Evolutionary conservation across 1,140 invertebrate genomes (phyloP).

Genomic region (Chironomus striatipennis): DNA sequence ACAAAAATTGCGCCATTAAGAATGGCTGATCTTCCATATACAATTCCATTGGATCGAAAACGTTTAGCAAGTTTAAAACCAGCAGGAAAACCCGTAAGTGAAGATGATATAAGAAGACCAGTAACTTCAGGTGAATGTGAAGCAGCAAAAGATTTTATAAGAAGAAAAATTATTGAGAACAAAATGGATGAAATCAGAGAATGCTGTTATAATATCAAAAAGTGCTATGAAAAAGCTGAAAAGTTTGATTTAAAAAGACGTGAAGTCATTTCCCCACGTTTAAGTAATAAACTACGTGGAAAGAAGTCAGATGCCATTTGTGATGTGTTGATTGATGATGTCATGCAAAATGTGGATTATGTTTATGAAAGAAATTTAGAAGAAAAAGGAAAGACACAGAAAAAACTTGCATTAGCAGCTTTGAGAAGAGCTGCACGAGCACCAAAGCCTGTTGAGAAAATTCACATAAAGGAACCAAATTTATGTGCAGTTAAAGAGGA

Average conservation of each 20-base stretch:
- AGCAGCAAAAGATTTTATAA: conserved; percentile 11
- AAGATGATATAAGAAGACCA: background rate
- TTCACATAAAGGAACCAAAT: background rate
- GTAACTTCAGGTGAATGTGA: background rate
- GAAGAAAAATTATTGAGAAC: background rate
- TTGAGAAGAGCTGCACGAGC: background rate
- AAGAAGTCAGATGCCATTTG: conserved; percentile 16
- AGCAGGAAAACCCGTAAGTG: background rate
- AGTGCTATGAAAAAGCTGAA: conserved; percentile 10
- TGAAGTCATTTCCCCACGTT: background rate
- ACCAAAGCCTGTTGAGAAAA: background rate
- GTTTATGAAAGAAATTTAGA: conserved; percentile 7
- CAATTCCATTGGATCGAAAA: conserved; percentile 18
- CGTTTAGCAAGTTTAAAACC: background rate
- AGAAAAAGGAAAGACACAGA: conserved; percentile 12
- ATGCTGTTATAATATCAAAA: background rate
- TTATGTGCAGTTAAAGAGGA: background rate
- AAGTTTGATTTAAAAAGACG: conserved; percentile 21
- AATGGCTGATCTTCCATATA: background rate
- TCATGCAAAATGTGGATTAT: conserved; percentile 23
- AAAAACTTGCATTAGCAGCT: background rate
- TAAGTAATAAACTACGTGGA: background rate
- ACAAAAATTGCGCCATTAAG: conserved; percentile 14
- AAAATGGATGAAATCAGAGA: conserved; percentile 21
- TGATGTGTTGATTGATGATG: background rate